Conservation (phyloP, 53 echinoderm and acorn worm genomes). For the Astropecten irregularis region DNA sequence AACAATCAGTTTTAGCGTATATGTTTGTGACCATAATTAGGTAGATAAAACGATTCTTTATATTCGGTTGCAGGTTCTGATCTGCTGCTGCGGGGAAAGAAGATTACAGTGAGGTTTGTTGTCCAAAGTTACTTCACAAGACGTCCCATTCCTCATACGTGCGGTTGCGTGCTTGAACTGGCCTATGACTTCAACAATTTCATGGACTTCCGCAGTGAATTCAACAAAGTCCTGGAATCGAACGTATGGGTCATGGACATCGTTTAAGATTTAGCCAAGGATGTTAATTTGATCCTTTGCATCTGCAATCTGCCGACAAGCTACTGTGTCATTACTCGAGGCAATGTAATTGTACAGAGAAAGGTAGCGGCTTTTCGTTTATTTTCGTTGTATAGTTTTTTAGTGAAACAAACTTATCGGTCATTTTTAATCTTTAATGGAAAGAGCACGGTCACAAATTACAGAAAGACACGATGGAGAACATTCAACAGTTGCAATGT, state of each 20-base stretch:
- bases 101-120: constrained; percentile 40
- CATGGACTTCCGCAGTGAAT: constrained; percentile 62
- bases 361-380: background rate
- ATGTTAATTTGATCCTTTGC: background rate
- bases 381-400: background rate
- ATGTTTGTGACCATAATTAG: background rate
- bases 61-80: constrained; percentile 51
- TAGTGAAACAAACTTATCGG: background rate
- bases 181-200: constrained; percentile 44
- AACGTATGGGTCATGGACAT: constrained; percentile 64
- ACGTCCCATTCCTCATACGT: constrained; percentile 66
- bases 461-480: background rate
- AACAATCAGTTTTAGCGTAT: constrained; percentile 2
- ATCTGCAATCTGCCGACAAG: background rate
- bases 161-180: constrained; percentile 57
- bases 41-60: background rate
- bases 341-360: background rate
- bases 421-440: background rate
- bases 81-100: constrained; percentile 32
- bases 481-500: background rate
- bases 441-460: background rate
- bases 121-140: constrained; percentile 42
- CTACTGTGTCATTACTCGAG: background rate
- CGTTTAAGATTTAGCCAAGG: constrained; percentile 35
- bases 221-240: constrained; percentile 60